phyloP scores from a whole-genome alignment of 2,113 vertebrate genomes.

The Suncus etruscus region DNA sequence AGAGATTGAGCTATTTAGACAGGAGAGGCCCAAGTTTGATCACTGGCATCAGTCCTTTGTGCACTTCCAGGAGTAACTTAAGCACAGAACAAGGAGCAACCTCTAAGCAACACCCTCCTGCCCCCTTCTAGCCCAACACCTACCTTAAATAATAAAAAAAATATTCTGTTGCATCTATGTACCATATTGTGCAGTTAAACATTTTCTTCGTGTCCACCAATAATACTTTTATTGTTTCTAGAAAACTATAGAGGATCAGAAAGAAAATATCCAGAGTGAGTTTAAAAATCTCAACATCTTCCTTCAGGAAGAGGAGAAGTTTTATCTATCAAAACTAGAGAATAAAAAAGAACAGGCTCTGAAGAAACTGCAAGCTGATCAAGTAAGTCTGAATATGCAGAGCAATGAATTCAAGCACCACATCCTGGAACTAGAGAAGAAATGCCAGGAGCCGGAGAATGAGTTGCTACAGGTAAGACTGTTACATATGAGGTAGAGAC shows the following conservation, averaged over 20 bases:
- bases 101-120: too few species aligned
- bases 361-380: not conserved
- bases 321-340: conserved; percentile 51
- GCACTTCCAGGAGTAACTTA: too few species aligned
- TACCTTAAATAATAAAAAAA: too few species aligned
- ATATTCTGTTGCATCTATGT: too few species aligned
- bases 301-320: conserved; percentile 60
- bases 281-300: conserved; percentile 58
- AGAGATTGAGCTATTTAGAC: too few species aligned
- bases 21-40: too few species aligned
- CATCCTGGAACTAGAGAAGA: conserved; percentile 49
- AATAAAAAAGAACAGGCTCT: conserved; percentile 23
- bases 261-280: conserved; percentile 57
- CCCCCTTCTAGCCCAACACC: too few species aligned
- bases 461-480: conserved; percentile 68
- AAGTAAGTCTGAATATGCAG: not conserved
- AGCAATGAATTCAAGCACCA: not conserved
- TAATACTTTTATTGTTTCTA: not conserved
- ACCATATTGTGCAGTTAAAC: too few species aligned
- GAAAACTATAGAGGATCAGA: not conserved
- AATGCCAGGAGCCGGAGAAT: conserved; percentile 57
- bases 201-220: not conserved
- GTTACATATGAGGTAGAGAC: too few species aligned
- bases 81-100: too few species aligned
- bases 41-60: too few species aligned